A percentile compares a stretch with the other conserved stretches of the same genome.
phyloP scores from a whole-genome alignment of 2,888 invertebrate genomes.

The Pyralis farinalis region DNA sequence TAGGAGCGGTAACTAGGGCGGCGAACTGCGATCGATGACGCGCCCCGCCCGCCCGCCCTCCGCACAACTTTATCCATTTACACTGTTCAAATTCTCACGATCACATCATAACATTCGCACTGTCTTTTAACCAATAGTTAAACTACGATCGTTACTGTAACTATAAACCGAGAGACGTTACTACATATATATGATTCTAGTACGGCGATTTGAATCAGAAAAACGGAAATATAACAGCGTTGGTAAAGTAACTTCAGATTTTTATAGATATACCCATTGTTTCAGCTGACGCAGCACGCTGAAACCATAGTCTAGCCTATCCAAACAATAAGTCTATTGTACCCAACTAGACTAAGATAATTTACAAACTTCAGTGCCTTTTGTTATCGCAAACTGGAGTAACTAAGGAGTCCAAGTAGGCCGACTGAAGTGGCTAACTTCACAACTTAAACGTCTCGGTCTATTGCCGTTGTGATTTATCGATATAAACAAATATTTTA shows the following conservation, averaged over 20 bases:
- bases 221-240: too few species aligned
- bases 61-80: constrained; percentile 74
- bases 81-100: constrained; percentile 70
- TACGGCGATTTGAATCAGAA: too few species aligned
- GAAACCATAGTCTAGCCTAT: constrained; percentile 5
- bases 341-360: constrained; percentile 10
- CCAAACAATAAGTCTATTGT: constrained; percentile 11
- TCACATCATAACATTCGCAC: constrained; percentile 56
- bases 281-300: constrained; percentile 2
- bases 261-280: background rate
- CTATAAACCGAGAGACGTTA: too few species aligned
- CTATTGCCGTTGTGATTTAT: constrained; percentile 7
- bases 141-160: too few species aligned
- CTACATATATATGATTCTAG: too few species aligned
- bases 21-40: constrained; percentile 78
- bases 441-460: constrained; percentile 8
- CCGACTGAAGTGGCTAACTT: constrained; percentile 8
- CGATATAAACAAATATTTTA: constrained; percentile 17
- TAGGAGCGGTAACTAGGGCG: constrained; percentile 74
- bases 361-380: constrained; percentile 9
- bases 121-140: constrained; percentile 7
- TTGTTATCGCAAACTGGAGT: constrained; percentile 9
- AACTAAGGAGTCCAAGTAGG: constrained; percentile 9
- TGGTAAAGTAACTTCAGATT: too few species aligned
- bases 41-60: constrained; percentile 69